Conservation (phyloP, 1,140 invertebrate species). For the Philaenus spumarius region DNA sequence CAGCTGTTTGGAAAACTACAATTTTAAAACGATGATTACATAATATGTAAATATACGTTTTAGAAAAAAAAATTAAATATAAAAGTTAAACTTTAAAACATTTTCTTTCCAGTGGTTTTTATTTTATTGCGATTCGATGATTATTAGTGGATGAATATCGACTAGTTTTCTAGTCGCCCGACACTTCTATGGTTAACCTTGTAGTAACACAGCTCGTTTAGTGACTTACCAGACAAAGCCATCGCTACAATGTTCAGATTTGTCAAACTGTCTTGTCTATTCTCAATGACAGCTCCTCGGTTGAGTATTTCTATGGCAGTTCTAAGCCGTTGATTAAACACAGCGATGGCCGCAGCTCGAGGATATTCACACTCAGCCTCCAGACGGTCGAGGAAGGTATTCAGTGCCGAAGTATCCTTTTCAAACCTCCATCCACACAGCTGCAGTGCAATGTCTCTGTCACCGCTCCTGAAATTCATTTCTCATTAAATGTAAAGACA, state of each 20-base stretch:
- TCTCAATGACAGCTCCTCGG: conserved; percentile 44
- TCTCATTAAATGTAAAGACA: no score
- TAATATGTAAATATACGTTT: no score
- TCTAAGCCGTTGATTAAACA: conserved; percentile 81
- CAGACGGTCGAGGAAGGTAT: conserved; percentile 25
- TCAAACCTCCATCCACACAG: conserved; percentile 84
- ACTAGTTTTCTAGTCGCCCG: no score
- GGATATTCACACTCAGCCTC: conserved; percentile 40
- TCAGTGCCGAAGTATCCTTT: conserved; percentile 45
- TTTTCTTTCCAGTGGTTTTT: no score
- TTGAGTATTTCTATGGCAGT: conserved; percentile 80
- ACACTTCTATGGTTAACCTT: no score
- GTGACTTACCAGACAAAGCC: conserved; percentile 58
- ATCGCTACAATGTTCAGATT: conserved; percentile 70
- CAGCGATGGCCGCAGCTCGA: conserved; percentile 80
- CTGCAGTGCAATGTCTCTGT: conserved; percentile 69
- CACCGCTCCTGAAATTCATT: conserved; percentile 55
- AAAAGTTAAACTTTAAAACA: no score
- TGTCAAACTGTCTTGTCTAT: conserved; percentile 7
- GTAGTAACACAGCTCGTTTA: background rate
- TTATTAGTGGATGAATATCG: no score
- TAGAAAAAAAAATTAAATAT: conserved; percentile 3
- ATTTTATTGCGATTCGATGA: no score
- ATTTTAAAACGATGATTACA: no score
- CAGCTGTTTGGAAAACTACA: no score